These are phyloP conservation scores for Drosophila monieri DNA, from an alignment of 2,888 invertebrate genomes.

Conservation along the genomic window DNA sequence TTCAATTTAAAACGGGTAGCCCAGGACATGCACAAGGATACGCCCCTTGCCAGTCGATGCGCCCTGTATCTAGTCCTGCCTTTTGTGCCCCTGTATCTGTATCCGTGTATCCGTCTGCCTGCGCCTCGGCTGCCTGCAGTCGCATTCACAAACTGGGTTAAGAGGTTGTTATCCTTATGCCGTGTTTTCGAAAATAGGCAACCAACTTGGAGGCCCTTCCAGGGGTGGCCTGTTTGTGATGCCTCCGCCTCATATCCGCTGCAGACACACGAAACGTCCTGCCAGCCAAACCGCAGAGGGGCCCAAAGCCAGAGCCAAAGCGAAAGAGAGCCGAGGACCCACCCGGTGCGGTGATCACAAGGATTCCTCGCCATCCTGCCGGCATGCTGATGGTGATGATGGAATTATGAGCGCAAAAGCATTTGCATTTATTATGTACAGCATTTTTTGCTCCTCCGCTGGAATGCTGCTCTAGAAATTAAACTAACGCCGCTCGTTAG, in stretches of 20 bases:
- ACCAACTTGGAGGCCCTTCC: conserved; percentile 39
- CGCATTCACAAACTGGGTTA: conserved; percentile 70
- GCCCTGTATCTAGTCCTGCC: conserved; percentile 5
- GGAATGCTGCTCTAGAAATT: conserved; percentile 67
- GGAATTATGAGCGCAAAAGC: conserved; percentile 79
- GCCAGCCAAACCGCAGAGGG: conserved; percentile 66
- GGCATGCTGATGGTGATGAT: conserved; percentile 56
- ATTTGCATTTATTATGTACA: conserved; percentile 78
- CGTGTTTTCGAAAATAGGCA: conserved; percentile 80
- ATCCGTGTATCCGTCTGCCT: conserved; percentile 28
- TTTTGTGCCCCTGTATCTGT: conserved; percentile 11
- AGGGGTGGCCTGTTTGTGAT: conserved; percentile 70
- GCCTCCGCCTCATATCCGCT: conserved; percentile 74
- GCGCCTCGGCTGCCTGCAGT: conserved; percentile 43
- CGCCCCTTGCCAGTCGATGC: conserved; percentile 23
- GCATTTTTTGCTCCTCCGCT: conserved; percentile 48
- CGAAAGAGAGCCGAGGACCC: conserved; percentile 11
- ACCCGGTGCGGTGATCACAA: conserved; percentile 30
- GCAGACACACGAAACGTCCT: conserved; percentile 79
- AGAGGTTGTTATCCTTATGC: conserved; percentile 80
- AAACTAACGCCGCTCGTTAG: conserved; percentile 79
- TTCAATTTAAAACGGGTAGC: conserved; percentile 75
- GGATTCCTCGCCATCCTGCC: conserved; percentile 16
- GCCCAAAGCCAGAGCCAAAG: conserved; percentile 46
- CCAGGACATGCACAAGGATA: conserved; percentile 48